Evolutionary conservation across 2,888 invertebrate species (phyloP), one percentile per base, ranked within the genome.

Genomic region (Acleris laterana): DNA sequence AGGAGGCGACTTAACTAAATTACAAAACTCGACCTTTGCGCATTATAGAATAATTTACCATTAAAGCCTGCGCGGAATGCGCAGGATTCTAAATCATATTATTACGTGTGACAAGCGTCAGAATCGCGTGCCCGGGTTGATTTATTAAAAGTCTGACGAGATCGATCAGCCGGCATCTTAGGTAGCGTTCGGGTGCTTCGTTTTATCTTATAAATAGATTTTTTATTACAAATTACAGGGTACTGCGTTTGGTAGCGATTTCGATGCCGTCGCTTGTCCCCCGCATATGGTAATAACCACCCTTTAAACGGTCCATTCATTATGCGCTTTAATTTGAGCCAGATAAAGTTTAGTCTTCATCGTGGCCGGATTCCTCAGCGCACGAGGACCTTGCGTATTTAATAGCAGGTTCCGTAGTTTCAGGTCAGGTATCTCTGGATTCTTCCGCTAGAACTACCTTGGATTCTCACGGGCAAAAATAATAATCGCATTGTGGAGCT

Each of bases 201-300:
- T 92, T 90, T 92, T 90, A 87, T 89, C 90, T 91, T 89, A 90
- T 93, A 93, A 92, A 93, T 92, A 92, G 90, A 91, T 91, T 93
- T 92, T 93, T 91, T 91, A 90, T 88, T 85, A 90, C 86, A 93
- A 93, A 93, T 93, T 92, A 93, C 87, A 90, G 93, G 93, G 89
- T 92, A 89, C 90, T 85, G 81, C 85, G 87, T 89, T 90, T 90
- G 90, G 91, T 91, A 91, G 90, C 90, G 90, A 89, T 90, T 89
- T 89, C 78, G 89, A 85, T 84, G 84, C 85, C 77, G 79, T 76
- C 81, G 71, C 72, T 73, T 71, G 74, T 74, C 76, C 79, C 74
- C 73, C 75, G 75, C 82, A 75, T 78, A 80, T 72, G 71, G 83
- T 78, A 80, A 80, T 85, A 90, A 89, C 82, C 72, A 74, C 70